Evolutionary conservation across 2,888 invertebrate species (phyloP).

Genomic region (Drosophila cognata): DNA sequence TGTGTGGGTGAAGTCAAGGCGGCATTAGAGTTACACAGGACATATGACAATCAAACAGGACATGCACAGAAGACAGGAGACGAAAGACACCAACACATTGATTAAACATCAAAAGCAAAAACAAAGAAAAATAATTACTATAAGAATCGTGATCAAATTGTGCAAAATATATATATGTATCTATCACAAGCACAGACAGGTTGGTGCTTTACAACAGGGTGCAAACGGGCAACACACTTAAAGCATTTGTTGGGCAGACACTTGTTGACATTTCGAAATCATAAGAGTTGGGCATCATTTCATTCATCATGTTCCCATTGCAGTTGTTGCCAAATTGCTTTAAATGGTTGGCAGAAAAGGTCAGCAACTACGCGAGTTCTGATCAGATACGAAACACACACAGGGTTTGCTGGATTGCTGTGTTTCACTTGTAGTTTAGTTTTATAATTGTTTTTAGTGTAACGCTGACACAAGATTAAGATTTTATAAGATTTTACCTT

Average conservation of each 20-base stretch:
- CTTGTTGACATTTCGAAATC: constrained; percentile 28
- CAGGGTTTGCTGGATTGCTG: constrained; percentile 28
- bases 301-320: constrained; percentile 27
- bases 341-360: constrained; percentile 85
- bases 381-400: constrained; percentile 34
- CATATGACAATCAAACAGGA: constrained; percentile 65
- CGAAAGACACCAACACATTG: constrained; percentile 68
- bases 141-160: constrained; percentile 24
- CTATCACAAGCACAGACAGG: constrained; percentile 19
- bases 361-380: constrained; percentile 71
- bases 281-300: constrained; percentile 23
- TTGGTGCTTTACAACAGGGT: constrained; percentile 35
- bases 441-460: neutral
- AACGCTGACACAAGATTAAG: neutral
- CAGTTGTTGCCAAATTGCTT: constrained; percentile 83
- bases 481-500: constrained; percentile 86
- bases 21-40: constrained; percentile 62
- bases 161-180: constrained; percentile 15
- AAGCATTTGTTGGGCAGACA: constrained; percentile 60
- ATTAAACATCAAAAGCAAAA: constrained; percentile 53
- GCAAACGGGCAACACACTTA: constrained; percentile 72
- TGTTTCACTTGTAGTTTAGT: constrained; percentile 13
- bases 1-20: constrained; percentile 50
- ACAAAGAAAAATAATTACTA: neutral
- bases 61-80: constrained; percentile 46